Conservation (phyloP, 2,797 vertebrate species). For the Botia kubotai region DNA sequence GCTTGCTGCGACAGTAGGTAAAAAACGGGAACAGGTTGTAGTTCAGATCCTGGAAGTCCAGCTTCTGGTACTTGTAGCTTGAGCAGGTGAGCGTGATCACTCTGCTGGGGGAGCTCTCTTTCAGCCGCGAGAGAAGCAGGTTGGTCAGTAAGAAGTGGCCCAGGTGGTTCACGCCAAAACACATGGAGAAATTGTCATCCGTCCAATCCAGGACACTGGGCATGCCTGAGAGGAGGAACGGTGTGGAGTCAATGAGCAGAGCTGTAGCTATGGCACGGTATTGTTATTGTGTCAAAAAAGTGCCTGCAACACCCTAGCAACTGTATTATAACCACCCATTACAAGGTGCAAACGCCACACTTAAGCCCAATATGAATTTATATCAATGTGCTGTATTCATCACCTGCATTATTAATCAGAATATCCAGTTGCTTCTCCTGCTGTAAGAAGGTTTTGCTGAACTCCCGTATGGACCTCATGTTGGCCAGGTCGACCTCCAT, state of each 20-base stretch:
- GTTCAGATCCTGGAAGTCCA: constrained; percentile 84
- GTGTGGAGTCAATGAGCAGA: not conserved
- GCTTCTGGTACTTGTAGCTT: constrained; percentile 82
- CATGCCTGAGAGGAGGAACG: constrained; percentile 68
- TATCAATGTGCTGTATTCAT: constrained; percentile 42
- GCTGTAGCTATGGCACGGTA: not conserved
- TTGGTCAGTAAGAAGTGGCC: constrained; percentile 84
- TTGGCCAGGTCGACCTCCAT: constrained; percentile 82
- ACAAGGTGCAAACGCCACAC: too few species aligned
- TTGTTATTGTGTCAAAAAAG: too few species aligned
- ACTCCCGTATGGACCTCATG: constrained; percentile 76
- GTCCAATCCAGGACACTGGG: constrained; percentile 84
- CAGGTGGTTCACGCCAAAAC: constrained; percentile 84
- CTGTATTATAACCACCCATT: too few species aligned
- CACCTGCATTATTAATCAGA: constrained; percentile 83
- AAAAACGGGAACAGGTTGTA: constrained; percentile 84
- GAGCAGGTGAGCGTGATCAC: constrained; percentile 83
- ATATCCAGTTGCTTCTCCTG: constrained; percentile 81
- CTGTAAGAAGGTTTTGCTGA: constrained; percentile 77
- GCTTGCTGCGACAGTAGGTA: constrained; percentile 84
- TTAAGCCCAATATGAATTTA: too few species aligned
- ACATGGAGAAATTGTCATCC: constrained; percentile 82
- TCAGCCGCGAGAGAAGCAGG: constrained; percentile 78
- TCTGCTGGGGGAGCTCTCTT: constrained; percentile 78
- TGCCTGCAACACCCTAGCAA: too few species aligned